A percentile compares a stretch with the other conserved stretches of the same genome.
Evolutionary conservation across 2,113 vertebrate species (phyloP).

Genomic region (Bungarus multicinctus): DNA sequence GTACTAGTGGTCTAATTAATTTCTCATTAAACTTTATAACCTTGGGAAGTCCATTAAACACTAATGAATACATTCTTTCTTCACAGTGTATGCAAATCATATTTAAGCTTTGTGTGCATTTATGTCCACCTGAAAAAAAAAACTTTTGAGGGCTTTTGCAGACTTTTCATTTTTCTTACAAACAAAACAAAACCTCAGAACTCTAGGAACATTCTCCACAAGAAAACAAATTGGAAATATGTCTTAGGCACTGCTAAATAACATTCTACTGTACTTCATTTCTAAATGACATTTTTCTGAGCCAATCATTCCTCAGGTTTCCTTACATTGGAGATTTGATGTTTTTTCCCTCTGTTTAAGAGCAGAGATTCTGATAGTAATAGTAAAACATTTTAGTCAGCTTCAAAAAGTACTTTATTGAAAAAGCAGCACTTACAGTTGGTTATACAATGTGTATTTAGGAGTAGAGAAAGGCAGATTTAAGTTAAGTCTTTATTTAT

Average conservation of each 20-base stretch:
- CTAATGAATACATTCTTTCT: constrained; percentile 65
- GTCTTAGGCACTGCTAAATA: not conserved
- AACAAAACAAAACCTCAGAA: not conserved
- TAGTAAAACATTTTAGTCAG: not conserved
- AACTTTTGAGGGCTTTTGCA: not conserved
- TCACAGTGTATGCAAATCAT: constrained; percentile 22
- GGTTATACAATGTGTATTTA: not conserved
- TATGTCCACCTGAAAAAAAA: not conserved
- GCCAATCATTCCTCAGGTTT: not conserved
- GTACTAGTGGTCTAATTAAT: constrained; percentile 68
- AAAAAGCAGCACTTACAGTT: not conserved
- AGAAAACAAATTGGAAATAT: not conserved
- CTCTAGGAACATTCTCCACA: not conserved
- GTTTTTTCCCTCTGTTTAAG: not conserved
- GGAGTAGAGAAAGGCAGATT: not conserved
- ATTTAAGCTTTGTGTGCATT: constrained; percentile 4
- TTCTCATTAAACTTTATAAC: constrained; percentile 74
- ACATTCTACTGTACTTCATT: not conserved
- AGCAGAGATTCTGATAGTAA: not conserved
- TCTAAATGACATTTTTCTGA: not conserved
- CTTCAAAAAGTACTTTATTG: not conserved
- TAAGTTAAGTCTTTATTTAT: not conserved
- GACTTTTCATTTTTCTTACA: not conserved
- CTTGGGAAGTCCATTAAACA: constrained; percentile 69
- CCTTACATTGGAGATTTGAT: not conserved